Evolutionary conservation across 1,140 invertebrate species (phyloP), one percentile per base, ranked within the genome.

Genomic region (Drosophila tani): DNA sequence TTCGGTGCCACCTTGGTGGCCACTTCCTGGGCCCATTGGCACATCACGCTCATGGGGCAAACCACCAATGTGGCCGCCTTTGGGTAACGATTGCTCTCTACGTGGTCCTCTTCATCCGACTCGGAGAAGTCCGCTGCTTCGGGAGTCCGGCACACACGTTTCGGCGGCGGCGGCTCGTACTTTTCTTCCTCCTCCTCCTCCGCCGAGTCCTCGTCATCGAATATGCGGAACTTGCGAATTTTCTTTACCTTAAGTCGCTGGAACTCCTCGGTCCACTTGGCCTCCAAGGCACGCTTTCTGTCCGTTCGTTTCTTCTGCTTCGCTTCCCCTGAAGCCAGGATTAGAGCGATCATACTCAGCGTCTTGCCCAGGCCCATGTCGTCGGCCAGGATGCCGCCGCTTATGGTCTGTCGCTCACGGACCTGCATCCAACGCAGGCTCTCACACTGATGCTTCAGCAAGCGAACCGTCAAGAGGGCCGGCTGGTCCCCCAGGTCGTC

Each of bases 301-400:
- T 50, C 24, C 0, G 17, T 55, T n/a, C 32, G 41, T 5, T 41
- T 15, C 2, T 38, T 35, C 9, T 38, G 24, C 1, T 65, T 58
- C 3, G 24, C 77, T 79, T 64, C 60, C 5, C 82, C 70, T 7
- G 81, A 75, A 50, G 93, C 93, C 9, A 96, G 78, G 6, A 97
- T 94, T 5, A 98, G 92, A 0, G 97, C 95, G 68, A 99, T 97
- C 95, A 98, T 97, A 0, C 97, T 97, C 1, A 99, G 92, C 0
- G 98, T 99, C 93, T 99, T 99, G 3, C 82, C 82, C n/a, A 86
- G 32, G 5, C 82, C 82, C 82, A 85, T 85, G n/a, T 85, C 82
- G 5, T 85, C 82, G 6, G 79, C 82, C 15, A 85, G 45, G 8
- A 85, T 85, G 9, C 82, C 82, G 7, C 82, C 82, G 7, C 56